Percentiles rank a stretch among this genome's conserved stretches.
These are phyloP conservation scores for Tragopan temminckii DNA, from an alignment of 2,797 vertebrate genomes.

Conservation along the genomic window DNA sequence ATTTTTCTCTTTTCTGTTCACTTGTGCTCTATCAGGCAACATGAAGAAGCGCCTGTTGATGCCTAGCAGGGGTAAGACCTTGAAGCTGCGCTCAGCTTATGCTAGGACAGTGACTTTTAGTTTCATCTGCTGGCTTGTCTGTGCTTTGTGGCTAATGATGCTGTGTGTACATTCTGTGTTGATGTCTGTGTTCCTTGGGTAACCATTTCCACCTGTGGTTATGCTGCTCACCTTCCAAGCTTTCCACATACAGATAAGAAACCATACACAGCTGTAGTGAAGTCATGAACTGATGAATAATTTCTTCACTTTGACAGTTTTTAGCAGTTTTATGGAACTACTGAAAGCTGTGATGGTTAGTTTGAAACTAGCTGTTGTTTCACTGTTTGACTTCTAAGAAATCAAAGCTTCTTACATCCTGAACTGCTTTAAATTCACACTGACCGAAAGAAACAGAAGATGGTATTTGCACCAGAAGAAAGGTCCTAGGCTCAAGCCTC, in stretches of 20 bases:
- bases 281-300: neutral
- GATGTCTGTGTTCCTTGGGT: constrained; percentile 72
- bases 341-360: neutral
- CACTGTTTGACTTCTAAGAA: neutral
- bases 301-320: neutral
- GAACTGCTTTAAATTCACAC: neutral
- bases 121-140: constrained; percentile 76
- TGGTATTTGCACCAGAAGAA: neutral
- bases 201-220: constrained; percentile 45
- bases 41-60: constrained; percentile 89
- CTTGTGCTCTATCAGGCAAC: constrained; percentile 83
- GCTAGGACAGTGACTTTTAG: constrained; percentile 71
- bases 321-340: constrained; percentile 24
- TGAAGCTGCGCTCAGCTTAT: constrained; percentile 70
- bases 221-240: constrained; percentile 65
- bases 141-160: constrained; percentile 71
- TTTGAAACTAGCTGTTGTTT: neutral
- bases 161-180: constrained; percentile 73
- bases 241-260: constrained; percentile 22
- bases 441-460: neutral
- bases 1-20: constrained; percentile 80
- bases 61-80: constrained; percentile 87
- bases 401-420: neutral
- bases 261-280: neutral
- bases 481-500: neutral